These are phyloP conservation scores for Sciurus niger DNA, from an alignment of 2,113 vertebrate species.

Conservation along the genomic window DNA sequence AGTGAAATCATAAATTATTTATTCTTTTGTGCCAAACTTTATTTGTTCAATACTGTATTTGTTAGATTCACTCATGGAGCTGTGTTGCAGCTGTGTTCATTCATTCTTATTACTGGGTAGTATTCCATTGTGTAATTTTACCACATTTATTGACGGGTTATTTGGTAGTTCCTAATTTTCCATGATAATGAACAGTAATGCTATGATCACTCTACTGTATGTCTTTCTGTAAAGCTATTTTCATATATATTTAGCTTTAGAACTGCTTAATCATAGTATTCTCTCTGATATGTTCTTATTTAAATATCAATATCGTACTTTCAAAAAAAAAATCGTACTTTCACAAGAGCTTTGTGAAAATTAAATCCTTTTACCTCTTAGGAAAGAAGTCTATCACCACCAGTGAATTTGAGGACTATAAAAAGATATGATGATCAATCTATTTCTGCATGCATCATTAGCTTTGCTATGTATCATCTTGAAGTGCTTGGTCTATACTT, in stretches of 20 bases:
- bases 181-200: background rate
- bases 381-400: background rate
- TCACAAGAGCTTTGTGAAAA: constrained; percentile 20
- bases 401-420: background rate
- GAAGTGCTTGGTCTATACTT: background rate
- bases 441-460: too few species aligned
- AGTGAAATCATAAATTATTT: background rate
- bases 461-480: background rate
- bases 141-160: background rate
- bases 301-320: background rate
- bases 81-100: background rate
- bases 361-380: background rate
- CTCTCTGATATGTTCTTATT: background rate
- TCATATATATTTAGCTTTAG: background rate
- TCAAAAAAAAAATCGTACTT: background rate
- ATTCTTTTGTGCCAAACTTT: background rate
- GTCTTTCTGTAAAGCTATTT: background rate
- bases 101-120: constrained; percentile 2
- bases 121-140: background rate
- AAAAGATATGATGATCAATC: background rate
- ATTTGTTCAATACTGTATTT: background rate
- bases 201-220: background rate
- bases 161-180: constrained; percentile 24
- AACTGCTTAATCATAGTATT: background rate
- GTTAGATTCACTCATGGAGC: background rate